These are phyloP conservation scores for Drosophila infuscata DNA, from an alignment of 2,888 invertebrate species.

Conservation along the genomic window DNA sequence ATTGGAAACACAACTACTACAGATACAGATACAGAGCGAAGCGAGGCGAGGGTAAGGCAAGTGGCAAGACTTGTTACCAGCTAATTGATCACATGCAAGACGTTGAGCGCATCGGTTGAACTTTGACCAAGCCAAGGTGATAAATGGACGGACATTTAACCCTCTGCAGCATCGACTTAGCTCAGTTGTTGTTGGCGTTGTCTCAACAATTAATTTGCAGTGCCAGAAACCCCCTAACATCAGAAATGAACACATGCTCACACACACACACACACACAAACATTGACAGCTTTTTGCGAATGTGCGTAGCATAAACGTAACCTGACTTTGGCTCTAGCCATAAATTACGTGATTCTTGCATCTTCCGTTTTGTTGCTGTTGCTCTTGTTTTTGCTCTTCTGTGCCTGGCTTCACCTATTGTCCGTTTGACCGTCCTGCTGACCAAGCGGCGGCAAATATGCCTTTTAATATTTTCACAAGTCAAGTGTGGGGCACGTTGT, in stretches of 20 bases:
- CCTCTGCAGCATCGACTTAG: conserved; percentile 11
- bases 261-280: conserved; percentile 20
- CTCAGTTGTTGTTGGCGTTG: conserved; percentile 53
- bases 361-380: conserved; percentile 62
- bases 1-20: background rate
- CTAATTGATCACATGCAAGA: conserved; percentile 45
- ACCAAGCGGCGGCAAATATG: conserved; percentile 74
- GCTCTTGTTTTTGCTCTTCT: conserved; percentile 6
- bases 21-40: background rate
- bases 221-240: background rate
- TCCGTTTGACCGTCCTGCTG: conserved; percentile 49
- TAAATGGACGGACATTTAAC: conserved; percentile 68
- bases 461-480: conserved; percentile 67
- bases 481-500: conserved; percentile 52
- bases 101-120: conserved; percentile 41
- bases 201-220: conserved; percentile 73
- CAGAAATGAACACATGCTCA: conserved; percentile 10
- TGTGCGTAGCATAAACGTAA: conserved; percentile 32
- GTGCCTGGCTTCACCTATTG: conserved; percentile 31
- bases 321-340: conserved; percentile 31
- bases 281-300: conserved; percentile 39
- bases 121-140: conserved; percentile 56
- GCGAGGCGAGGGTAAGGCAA: conserved; percentile 2
- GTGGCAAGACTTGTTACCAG: conserved; percentile 13
- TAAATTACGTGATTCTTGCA: conserved; percentile 54